Base-by-base conservation (phyloP, 2,113 vertebrate species). In the Labeo catla region DNA sequence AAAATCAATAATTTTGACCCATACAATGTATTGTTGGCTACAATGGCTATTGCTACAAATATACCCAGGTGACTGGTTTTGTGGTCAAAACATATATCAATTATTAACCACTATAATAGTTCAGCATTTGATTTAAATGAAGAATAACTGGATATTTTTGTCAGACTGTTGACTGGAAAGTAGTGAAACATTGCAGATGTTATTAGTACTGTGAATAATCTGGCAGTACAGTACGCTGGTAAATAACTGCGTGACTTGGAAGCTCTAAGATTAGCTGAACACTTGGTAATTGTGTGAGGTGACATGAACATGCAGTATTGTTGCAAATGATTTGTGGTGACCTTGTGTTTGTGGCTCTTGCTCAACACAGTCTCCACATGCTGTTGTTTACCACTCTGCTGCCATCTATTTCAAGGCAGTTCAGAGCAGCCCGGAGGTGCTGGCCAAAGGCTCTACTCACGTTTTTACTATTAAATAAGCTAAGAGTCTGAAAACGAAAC, bases 401-500 rank as follows among this genome's bases (percentile, higher is more conserved):
- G 84, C 70, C 61, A 78, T 88, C 73, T 86, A 86, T 88, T 88
- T 88, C 84, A 83, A 73, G 80, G 84, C 59, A n/a, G 83, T 36
- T 73, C 76, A 47, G 61, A 12, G 74, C 49, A 76, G 34, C 23
- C 45, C 21, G 13, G 4, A 21, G 49, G 6, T 21, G 10, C 66
- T 50, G 39, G 61, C 66, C 70, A 47, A 23, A 63, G 15, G 13
- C 59, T 34, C 61, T 50, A 16, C 83, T 81, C 78, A 57, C 57
- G 79, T 82, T 81, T 73, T 45, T 76, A 21, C 16, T 16, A 54
- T 45, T 34, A 84, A 74, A 70, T 57, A 80, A 49, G n/a, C 34
- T 8, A 12, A 52, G 6, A 13, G 36, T 34, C 36, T 80, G 36
- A 83, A 23, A 70, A 36, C 8, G 19, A 52, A 68, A 81, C 2